Evolutionary conservation across 2,888 invertebrate species (phyloP), one percentile per base, ranked within the genome.

Genomic region (Biston betularia): DNA sequence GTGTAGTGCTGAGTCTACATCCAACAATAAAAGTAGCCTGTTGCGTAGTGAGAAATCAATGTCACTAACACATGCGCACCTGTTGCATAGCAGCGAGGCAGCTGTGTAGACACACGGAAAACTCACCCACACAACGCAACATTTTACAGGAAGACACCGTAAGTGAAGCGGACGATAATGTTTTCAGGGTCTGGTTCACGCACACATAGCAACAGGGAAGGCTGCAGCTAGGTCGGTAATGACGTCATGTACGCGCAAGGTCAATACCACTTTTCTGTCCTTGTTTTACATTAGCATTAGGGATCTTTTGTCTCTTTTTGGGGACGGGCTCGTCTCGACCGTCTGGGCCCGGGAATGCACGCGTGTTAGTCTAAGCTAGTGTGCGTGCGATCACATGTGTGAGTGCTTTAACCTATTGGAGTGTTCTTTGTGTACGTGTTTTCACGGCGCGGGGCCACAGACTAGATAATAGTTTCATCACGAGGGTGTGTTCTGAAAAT

Each of bases 171-270:
- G 70, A 77, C 77, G 85, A 80, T 66, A 8, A 69, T 54, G 42
- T 71, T 80, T 90, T 90, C 92, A 92, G 89, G 92, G 91, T 92
- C 91, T 90, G 90, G 91, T 85, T 91, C 91, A 92, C 90, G 78
- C 89, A 89, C 87, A 87, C 89, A 69, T 59, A 67, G 64, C 68
- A 79, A 75, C 78, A 70, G 81, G 84, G 82, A 86, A 88, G 70
- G 89, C 86, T 93, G 92, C 93, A 93, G 90, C 95, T 94, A 94
- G 94, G 95, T 95, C 94, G 94, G 84, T 82, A 87, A 91, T 94
- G 94, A 95, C 95, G 95, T 95, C 95, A 94, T 81, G 71, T 46
- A 67, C 87, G 75, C 85, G 90, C 93, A 93, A 93, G 93, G 93
- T 93, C 93, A 93, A 93, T 93, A 93, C 87, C 93, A 92, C 87